phyloP scores from a whole-genome alignment of 2,113 vertebrate genomes.

The Atherinomorus stipes region DNA sequence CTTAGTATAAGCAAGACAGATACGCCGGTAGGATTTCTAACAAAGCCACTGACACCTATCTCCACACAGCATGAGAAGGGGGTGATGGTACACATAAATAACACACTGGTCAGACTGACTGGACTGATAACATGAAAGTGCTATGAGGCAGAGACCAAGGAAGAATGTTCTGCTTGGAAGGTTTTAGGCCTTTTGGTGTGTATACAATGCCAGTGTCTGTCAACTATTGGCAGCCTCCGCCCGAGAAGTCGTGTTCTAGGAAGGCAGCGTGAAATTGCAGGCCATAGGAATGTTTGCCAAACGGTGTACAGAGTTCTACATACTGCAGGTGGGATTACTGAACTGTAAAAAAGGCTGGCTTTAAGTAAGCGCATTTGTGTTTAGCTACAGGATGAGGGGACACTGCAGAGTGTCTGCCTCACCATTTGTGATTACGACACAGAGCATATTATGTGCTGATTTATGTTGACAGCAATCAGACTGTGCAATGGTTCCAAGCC shows the following conservation, averaged over 20 bases:
- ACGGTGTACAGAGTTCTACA: not conserved
- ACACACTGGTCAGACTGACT: slow-evolving; percentile 61
- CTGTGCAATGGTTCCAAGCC: slow-evolving; percentile 22
- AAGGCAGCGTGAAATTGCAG: slow-evolving; percentile 27
- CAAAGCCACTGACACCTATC: slow-evolving; percentile 61
- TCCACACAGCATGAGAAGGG: slow-evolving; percentile 32
- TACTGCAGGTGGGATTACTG: slow-evolving; percentile 25
- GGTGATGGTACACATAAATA: slow-evolving; percentile 61
- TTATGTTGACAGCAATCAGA: slow-evolving; percentile 59
- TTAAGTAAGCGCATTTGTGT: slow-evolving; percentile 11
- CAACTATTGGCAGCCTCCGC: slow-evolving; percentile 25
- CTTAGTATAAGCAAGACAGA: slow-evolving; percentile 47
- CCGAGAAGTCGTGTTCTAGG: not conserved
- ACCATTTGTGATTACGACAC: slow-evolving; percentile 31
- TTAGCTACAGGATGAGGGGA: slow-evolving; percentile 9
- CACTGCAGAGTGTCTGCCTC: not conserved
- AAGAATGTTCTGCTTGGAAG: slow-evolving; percentile 45
- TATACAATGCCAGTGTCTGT: slow-evolving; percentile 42
- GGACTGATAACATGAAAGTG: slow-evolving; percentile 46
- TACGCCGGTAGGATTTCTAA: slow-evolving; percentile 37
- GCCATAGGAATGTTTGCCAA: slow-evolving; percentile 19
- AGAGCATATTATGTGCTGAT: slow-evolving; percentile 47
- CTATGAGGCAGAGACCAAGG: slow-evolving; percentile 35
- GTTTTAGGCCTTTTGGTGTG: slow-evolving; percentile 20
- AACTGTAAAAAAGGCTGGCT: slow-evolving; percentile 8